Conservation (phyloP, 2,888 invertebrate genomes). For the Drosophila leonis region DNA sequence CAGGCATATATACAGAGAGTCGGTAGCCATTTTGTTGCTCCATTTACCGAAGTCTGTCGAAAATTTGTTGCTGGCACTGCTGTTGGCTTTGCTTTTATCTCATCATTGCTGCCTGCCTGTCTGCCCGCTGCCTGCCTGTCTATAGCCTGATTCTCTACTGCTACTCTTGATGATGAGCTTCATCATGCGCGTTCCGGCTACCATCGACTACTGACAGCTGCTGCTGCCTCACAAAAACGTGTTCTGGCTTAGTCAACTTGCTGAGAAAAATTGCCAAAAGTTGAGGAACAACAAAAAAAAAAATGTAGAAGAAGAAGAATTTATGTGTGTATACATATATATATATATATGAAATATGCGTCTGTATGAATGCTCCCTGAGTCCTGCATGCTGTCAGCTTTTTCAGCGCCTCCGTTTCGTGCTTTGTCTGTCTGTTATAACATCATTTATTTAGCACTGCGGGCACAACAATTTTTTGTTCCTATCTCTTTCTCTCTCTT, state of each 20-base stretch:
- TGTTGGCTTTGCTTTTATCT: slow-evolving; percentile 53
- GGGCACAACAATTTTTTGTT: slow-evolving; percentile 47
- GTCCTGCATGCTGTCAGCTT: slow-evolving; percentile 54
- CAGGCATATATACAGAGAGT: not conserved
- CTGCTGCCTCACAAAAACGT: slow-evolving; percentile 62
- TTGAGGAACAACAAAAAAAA: slow-evolving; percentile 23
- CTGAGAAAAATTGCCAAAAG: slow-evolving; percentile 73
- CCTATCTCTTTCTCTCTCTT: not conserved
- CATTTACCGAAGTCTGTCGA: slow-evolving; percentile 63
- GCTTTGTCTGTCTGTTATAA: slow-evolving; percentile 70
- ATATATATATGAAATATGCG: slow-evolving; percentile 8
- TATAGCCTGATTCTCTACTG: slow-evolving; percentile 12
- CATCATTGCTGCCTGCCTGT: slow-evolving; percentile 2
- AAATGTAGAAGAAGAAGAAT: slow-evolving; percentile 4
- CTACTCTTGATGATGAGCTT: slow-evolving; percentile 65
- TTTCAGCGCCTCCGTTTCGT: slow-evolving; percentile 40
- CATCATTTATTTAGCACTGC: slow-evolving; percentile 78
- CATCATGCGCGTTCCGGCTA: slow-evolving; percentile 61
- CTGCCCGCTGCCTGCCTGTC: not conserved
- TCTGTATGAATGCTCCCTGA: slow-evolving; percentile 44
- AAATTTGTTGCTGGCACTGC: slow-evolving; percentile 45
- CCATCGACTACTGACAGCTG: slow-evolving; percentile 53
- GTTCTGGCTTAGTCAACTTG: slow-evolving; percentile 74
- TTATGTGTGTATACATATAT: slow-evolving; percentile 4
- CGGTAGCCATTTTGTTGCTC: slow-evolving; percentile 72